phyloP scores from a whole-genome alignment of 2,113 vertebrate species.

The Rhinoptilus africanus region DNA sequence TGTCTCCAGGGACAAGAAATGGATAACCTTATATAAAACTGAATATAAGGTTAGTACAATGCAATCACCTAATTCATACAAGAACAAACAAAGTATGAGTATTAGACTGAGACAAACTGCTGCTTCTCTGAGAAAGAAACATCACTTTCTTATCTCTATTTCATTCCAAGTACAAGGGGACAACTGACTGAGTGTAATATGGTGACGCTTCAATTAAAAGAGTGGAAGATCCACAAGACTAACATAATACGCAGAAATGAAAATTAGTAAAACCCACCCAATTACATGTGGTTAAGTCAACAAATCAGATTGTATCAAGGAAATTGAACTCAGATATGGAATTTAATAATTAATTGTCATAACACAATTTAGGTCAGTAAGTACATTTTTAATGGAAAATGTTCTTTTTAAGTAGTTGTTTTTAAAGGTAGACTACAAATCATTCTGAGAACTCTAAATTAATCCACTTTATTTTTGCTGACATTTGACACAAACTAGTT shows the following conservation, averaged over 20 bases:
- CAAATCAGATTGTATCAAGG: background rate
- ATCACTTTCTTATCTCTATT: background rate
- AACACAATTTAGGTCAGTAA: background rate
- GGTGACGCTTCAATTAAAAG: background rate
- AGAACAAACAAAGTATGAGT: background rate
- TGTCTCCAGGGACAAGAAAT: background rate
- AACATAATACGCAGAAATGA: background rate
- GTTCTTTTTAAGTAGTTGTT: background rate
- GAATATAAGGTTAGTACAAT: background rate
- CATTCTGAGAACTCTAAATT: background rate
- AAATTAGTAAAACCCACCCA: background rate
- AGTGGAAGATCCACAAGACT: background rate
- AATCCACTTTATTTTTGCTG: background rate
- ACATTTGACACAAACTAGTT: background rate
- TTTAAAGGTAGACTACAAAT: background rate
- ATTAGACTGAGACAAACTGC: background rate
- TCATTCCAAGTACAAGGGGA: background rate
- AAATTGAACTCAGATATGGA: background rate
- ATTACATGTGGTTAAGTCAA: background rate
- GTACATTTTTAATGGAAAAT: background rate
- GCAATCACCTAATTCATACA: background rate
- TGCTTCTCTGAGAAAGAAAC: background rate
- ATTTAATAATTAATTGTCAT: background rate
- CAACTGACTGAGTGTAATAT: background rate
- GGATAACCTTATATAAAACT: background rate